Base-by-base conservation (phyloP, 1,140 invertebrate genomes). In the Goniozus legneri region DNA sequence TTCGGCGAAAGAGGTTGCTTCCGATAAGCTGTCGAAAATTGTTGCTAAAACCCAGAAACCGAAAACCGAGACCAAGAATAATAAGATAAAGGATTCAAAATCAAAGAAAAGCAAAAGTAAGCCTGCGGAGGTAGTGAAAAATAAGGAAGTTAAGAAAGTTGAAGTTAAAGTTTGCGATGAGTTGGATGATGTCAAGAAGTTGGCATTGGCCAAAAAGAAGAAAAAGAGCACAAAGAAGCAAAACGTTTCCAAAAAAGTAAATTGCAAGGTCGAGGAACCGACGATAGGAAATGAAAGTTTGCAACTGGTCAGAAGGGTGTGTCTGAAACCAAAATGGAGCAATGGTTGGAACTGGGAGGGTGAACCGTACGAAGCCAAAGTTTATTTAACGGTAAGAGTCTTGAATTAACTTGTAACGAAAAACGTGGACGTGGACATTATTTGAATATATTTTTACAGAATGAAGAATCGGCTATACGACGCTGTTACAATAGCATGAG, bases 261-360 rank as follows among this genome's bases (percentile, higher is more conserved):
- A 44, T 2, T 44, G 47, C 19, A 73, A 73, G 48, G n/a, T 45
- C 3, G 67, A 73, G 24, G 63, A 71, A 22, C 64, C 20, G 37
- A 45, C 54, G 39, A 15, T 54, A 10, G 47, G 68, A 55, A 58
- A 42, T 49, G 67, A 76, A 24, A 67, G 60, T 58, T 55, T 64
- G 47, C 44, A 47, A 24, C 50, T 76, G 53, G 31, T 71, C 41
- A 64, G 64, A 46, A 79, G 67, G 58, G 62, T 71, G 7, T 73
- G 79, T 51, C 70, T 77, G 18, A 77, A 79, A 52, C 88, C 88
- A 2, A 86, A 86, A 49, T 92, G 89, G 88, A 91, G 87, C 56
- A 93, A 95, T 62, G 92, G 92, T 3, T 96, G 92, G 92, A 84
- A 81, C 40, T 95, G 91, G 89, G 84, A 90, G 62, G 92, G 92